Evolutionary conservation across 1,140 invertebrate genomes (phyloP), one percentile per base, ranked within the genome.

Genomic region (Leptopilina clavipes): DNA sequence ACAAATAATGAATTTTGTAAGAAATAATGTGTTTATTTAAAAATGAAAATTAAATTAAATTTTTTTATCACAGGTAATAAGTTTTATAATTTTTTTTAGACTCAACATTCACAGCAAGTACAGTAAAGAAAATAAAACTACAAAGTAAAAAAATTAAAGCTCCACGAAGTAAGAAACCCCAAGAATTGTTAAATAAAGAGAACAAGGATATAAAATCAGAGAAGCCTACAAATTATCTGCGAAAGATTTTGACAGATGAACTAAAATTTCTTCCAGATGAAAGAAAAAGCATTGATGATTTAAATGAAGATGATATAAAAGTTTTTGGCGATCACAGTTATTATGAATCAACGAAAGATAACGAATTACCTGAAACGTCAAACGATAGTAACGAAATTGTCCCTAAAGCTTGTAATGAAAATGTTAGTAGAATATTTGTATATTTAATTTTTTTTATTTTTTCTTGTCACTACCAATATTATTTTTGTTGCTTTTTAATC

Each of bases 281-380:
- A 45, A 85, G 76, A 17, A 17, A 17, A 52, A n/a, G 14, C 14
- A n/a, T n/a, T 52, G n/a, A 17, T 17, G 48, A 73, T 25, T 44
- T 65, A 40, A 79, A 76, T 9, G 31, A 76, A 71, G 56, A 17
- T 0, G 84, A 86, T 40, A 54, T 79, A 9, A 85, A 87, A 74
- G 86, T 88, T 75, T 76, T 89, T 3, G 84, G 85, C 10, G 89
- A 90, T 78, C 89, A 90, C 72, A 90, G 89, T 85, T 90, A 90
- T 76, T 89, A 76, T 73, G 89, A 89, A 71, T 86, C 85, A 2
- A 74, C 85, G n/a, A 85, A 82, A 73, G 79, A 88, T 37, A 79
- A 82, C 3, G 75, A 77, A 18, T 40, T 77, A 7, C 82, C 81
- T 77, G 75, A 72, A 22, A 72, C 73, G 14, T 73, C 76, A 74